Conservation (phyloP, 1,140 invertebrate species). For the Ceratina australensis region DNA sequence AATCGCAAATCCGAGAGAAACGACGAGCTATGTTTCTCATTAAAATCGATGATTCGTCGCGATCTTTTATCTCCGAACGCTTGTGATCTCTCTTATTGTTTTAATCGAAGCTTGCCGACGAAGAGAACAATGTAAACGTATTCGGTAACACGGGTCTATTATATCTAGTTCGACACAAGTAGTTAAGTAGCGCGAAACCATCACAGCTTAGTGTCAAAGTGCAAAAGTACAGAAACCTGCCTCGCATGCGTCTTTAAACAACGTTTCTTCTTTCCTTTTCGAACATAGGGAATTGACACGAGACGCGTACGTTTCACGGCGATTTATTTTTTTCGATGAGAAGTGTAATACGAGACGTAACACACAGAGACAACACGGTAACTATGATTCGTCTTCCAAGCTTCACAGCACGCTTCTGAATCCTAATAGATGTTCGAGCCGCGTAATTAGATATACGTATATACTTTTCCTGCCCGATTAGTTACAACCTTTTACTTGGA, state of each 20-base stretch:
- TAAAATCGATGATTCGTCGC: neutral
- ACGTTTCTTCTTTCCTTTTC: conserved; percentile 7
- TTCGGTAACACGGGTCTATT: conserved; percentile 74
- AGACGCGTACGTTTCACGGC: conserved; percentile 9
- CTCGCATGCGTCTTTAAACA: conserved; percentile 17
- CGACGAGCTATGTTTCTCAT: neutral
- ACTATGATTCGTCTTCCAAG: conserved; percentile 60
- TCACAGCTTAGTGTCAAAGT: conserved; percentile 49
- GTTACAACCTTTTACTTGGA: no score
- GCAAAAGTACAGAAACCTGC: neutral
- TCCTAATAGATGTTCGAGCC: conserved; percentile 26
- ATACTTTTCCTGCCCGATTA: conserved; percentile 25
- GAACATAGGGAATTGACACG: conserved; percentile 11
- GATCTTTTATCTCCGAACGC: neutral
- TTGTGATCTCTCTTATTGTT: conserved; percentile 30
- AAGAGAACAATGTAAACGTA: conserved; percentile 71
- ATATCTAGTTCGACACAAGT: conserved; percentile 73
- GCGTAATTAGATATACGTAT: neutral
- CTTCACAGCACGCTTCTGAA: conserved; percentile 43
- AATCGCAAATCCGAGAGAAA: neutral
- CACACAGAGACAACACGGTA: conserved; percentile 11
- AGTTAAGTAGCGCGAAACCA: conserved; percentile 66
- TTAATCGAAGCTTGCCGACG: conserved; percentile 22
- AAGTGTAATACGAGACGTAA: neutral
- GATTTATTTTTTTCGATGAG: neutral